These are phyloP conservation scores for Pangasius djambal DNA, from an alignment of 2,797 vertebrate species.

Conservation along the genomic window DNA sequence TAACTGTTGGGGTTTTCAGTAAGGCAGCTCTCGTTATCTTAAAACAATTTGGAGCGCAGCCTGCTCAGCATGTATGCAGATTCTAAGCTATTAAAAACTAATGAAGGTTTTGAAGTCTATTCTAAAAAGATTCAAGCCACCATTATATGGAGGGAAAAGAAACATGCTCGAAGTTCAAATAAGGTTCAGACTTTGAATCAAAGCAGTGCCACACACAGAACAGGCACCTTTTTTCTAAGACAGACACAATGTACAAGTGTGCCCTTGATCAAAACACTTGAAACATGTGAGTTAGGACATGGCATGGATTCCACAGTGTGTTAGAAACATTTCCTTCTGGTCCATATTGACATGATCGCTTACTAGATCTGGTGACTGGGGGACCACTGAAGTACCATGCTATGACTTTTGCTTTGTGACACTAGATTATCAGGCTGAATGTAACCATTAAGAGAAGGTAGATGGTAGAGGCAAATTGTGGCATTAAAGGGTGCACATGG, in stretches of 20 bases:
- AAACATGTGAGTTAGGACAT: not conserved
- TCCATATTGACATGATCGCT: not conserved
- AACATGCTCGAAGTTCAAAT: slow-evolving; percentile 31
- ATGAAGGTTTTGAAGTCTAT: slow-evolving; percentile 33
- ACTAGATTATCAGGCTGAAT: not conserved
- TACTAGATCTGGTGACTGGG: not conserved
- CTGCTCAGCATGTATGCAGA: slow-evolving; percentile 24
- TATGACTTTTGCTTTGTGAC: too few species aligned
- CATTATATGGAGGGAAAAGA: not conserved
- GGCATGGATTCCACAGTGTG: not conserved
- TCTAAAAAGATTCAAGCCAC: slow-evolving; percentile 1
- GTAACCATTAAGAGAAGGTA: not conserved
- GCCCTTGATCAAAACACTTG: slow-evolving; percentile 17
- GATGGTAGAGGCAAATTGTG: not conserved
- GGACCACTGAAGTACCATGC: not conserved
- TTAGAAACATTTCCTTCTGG: not conserved
- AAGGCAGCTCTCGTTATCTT: not conserved
- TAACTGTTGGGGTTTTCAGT: not conserved
- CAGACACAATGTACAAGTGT: not conserved
- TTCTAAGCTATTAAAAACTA: slow-evolving; percentile 15
- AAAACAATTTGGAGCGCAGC: slow-evolving; percentile 28
- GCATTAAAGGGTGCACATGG: not conserved
- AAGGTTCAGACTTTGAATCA: slow-evolving; percentile 29
- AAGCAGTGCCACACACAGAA: not conserved
- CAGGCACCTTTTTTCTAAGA: not conserved